Evolutionary conservation across 2,888 invertebrate species (phyloP), one percentile per base, ranked within the genome.

Genomic region (Kryphioiulus occultus): DNA sequence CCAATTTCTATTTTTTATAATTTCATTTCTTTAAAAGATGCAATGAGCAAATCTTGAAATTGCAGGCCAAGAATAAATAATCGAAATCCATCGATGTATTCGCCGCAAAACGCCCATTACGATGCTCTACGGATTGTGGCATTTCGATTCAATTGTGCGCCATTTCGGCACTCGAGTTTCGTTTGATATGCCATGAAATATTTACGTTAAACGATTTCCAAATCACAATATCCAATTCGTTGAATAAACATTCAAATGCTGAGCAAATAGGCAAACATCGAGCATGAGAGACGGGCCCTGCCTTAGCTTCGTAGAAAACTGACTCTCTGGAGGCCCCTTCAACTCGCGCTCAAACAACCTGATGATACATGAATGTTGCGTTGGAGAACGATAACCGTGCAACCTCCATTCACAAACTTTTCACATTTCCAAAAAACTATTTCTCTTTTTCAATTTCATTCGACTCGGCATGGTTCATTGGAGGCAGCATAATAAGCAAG

Each of bases 151-250:
- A 78, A 78, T 78, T 78, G 78, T 78, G 78, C 15, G 78, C 78
- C 78, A 78, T 78, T 78, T 30, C 30, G 30, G 78, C 30, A 78
- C 78, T 78, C 26, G 26, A 78, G 30, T 78, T 78, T 78, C 78
- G 78, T 30, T 78, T 78, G 78, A 78, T 78, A 78, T 30, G 78
- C 26, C 78, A 78, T 78, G 78, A 78, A 78, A 78, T 78, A 78
- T 78, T 78, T 78, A 78, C 78, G 78, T 78, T 78, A 26, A 78
- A 78, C 78, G 78, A 78, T 78, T 78, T 78, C 26, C 78, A 78
- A 78, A 78, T 78, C 78, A 78, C 78, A 78, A 78, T 78, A 78
- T 78, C 78, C 78, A 78, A 78, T 78, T 78, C 78, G 78, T 30
- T 30, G 30, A 30, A 78, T 26, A 78, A 78, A 78, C 78, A 78